phyloP scores from a whole-genome alignment of 2,113 vertebrate species.

The Panurus biarmicus region DNA sequence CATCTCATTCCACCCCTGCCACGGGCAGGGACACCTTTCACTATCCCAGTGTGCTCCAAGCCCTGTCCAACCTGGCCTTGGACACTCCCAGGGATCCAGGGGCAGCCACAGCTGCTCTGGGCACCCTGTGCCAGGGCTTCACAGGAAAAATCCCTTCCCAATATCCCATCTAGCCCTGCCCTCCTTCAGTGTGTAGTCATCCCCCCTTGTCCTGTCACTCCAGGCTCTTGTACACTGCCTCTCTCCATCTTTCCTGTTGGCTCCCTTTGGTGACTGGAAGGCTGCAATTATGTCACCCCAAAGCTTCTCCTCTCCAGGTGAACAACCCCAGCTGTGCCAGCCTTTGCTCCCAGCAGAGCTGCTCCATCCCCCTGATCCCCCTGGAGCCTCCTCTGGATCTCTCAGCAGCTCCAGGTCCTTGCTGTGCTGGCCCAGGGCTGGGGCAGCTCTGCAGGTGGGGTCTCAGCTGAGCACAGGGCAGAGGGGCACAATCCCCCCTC shows the following conservation, averaged over 20 bases:
- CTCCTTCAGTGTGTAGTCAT: fast-evolving
- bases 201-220: neutral
- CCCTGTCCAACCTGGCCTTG: fast-evolving
- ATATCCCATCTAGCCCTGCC: fast-evolving
- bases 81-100: neutral
- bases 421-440: neutral
- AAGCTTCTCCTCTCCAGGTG: neutral
- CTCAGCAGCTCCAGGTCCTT: neutral
- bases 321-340: neutral
- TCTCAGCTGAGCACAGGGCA: neutral
- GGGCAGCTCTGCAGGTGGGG: neutral
- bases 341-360: neutral
- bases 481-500: neutral
- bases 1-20: fast-evolving
- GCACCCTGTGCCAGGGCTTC: neutral
- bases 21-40: neutral
- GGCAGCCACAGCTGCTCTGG: neutral
- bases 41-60: fast-evolving
- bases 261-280: neutral
- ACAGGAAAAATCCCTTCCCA: fast-evolving
- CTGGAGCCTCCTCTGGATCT: neutral
- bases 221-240: neutral
- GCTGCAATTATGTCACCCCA: too few relatives aligned
- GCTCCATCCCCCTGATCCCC: neutral
- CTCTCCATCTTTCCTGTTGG: neutral